Conservation (phyloP, 2,888 invertebrate species). For the Pyrochroa serraticornis region DNA sequence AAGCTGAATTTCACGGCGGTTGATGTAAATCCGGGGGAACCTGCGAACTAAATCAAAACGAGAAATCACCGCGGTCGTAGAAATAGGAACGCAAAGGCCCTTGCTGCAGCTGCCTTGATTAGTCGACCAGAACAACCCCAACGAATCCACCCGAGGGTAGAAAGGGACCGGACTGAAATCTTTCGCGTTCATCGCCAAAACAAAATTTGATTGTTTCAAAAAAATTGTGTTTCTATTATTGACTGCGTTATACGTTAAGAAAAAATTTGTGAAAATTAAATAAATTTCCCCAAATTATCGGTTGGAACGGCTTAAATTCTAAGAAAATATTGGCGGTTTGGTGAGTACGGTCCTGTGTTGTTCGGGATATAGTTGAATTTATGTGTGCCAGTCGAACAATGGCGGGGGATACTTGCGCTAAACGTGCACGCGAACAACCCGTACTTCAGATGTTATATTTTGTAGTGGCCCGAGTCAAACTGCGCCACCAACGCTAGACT, state of each 20-base stretch:
- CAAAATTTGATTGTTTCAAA: too few relatives aligned
- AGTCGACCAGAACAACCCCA: conserved; percentile 58
- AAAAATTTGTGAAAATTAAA: too few relatives aligned
- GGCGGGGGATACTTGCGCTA: conserved; percentile 33
- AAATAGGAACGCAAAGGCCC: conserved; percentile 34
- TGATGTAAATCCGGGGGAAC: conserved; percentile 42
- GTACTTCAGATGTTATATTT: conserved; percentile 52
- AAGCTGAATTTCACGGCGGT: conserved; percentile 43
- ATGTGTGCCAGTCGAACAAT: conserved; percentile 41
- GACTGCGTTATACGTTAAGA: too few relatives aligned
- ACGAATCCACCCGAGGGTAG: conserved; percentile 38
- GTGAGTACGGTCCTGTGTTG: conserved; percentile 18
- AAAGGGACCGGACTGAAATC: conserved; percentile 35
- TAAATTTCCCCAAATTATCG: too few relatives aligned
- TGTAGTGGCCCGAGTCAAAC: conserved; percentile 52
- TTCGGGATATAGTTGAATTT: conserved; percentile 37
- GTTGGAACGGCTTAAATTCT: too few relatives aligned
- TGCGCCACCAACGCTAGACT: conserved; percentile 38
- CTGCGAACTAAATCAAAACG: conserved; percentile 54
- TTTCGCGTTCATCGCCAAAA: too few relatives aligned
- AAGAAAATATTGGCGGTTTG: too few relatives aligned
- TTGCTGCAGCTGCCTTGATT: conserved; percentile 57
- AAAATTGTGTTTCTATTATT: too few relatives aligned
- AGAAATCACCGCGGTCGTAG: conserved; percentile 35
- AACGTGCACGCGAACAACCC: conserved; percentile 44